These are phyloP conservation scores for Abscondita cerata DNA, from an alignment of 2,888 invertebrate species.

Conservation along the genomic window DNA sequence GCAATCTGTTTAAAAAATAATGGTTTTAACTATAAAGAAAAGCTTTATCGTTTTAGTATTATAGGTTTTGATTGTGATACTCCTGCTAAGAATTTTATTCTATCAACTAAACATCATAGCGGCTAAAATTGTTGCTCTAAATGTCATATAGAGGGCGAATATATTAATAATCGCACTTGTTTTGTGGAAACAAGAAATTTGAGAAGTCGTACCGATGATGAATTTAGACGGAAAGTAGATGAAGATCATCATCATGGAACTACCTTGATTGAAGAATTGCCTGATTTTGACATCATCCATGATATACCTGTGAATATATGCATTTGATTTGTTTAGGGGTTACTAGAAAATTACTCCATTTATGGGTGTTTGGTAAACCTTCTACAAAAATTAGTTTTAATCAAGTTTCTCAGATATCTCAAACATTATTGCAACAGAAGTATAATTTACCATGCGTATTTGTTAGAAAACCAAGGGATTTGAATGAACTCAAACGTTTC, in stretches of 20 bases:
- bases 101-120: too few species aligned
- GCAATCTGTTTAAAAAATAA: conserved; percentile 1
- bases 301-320: conserved; percentile 26
- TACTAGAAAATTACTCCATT: conserved; percentile 16
- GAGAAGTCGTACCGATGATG: too few species aligned
- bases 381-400: not conserved
- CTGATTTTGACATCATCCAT: conserved; percentile 13
- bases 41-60: too few species aligned
- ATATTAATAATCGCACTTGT: too few species aligned
- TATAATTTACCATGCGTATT: conserved; percentile 26
- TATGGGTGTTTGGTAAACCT: conserved; percentile 16
- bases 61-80: too few species aligned
- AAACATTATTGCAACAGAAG: conserved; percentile 2
- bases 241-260: conserved; percentile 20
- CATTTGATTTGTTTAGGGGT: conserved; percentile 24
- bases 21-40: not conserved
- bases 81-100: too few species aligned
- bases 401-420: conserved; percentile 1
- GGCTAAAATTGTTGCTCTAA: too few species aligned
- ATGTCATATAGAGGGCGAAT: too few species aligned
- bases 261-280: conserved; percentile 9
- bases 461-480: conserved; percentile 27
- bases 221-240: conserved; percentile 15
- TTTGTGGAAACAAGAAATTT: too few species aligned
- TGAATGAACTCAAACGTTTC: conserved; percentile 30